Base-by-base conservation (phyloP, 2,113 vertebrate species). In the Otocyon megalotis region DNA sequence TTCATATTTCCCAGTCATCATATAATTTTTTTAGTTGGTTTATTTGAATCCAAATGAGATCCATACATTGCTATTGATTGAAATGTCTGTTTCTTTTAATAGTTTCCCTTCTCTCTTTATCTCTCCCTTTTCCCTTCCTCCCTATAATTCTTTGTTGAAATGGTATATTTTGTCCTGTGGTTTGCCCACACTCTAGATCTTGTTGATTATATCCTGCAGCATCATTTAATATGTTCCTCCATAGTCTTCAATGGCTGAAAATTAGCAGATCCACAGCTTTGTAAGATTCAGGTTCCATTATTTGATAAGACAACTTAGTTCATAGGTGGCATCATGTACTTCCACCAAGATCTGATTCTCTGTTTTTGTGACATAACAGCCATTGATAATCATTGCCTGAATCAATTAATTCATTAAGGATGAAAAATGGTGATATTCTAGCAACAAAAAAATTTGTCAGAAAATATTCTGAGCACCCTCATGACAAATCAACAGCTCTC, bases 1-100 rank as follows among this genome's bases (percentile, higher is more conserved):
- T 93, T 86, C 56, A 14, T 65, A 90, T 56, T 93, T 80, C n/a
- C 28, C 12, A 80, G 28, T 22, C 56, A 82, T 60, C 79, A 54
- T 85, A 85, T 17, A 69, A 62, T 85, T 72, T 79, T 84, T 50
- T n/a, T 50, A 65, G n/a, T 69, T 86, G 5, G 11, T 53, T 93
- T 90, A 14, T 48, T 93, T 93, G 74, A 94, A 86, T 81, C 48
- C 35, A 81, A 86, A 74, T 74, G 81, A 86, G 26, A 90, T 16
- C 17, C 58, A 54, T 35, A 32, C 4, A 30, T 30, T 50, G n/a
- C 3, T 54, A 32, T 65, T 30, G 50, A 63, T 35, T 90, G 63
- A 67, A 56, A 88, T n/a, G 7, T 81, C 72, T 48, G 48, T 50
- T 43, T 79, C 58, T 94, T 77, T 82, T 79, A 37, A 69, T 58